Evolutionary conservation across 2,888 invertebrate genomes (phyloP).

Genomic region (Eristalis intricaria): DNA sequence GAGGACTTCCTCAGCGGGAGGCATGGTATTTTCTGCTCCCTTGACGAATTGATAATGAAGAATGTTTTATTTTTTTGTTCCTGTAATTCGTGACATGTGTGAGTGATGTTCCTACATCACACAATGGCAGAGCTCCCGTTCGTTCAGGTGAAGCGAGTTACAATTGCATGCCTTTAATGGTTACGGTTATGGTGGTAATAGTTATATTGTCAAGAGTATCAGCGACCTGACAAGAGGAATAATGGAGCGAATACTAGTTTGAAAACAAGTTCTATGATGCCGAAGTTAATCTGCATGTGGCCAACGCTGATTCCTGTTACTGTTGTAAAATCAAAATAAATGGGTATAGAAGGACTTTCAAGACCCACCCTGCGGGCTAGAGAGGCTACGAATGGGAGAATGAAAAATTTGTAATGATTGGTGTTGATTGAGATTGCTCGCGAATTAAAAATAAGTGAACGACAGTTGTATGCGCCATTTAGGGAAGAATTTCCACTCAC

Average conservation of each 20-base stretch:
- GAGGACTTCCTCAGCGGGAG: constrained; percentile 35
- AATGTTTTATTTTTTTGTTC: background rate
- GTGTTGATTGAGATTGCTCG: background rate
- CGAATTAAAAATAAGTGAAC: background rate
- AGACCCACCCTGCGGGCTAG: background rate
- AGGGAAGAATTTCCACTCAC: background rate
- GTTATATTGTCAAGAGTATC: constrained; percentile 31
- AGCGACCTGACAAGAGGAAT: constrained; percentile 16
- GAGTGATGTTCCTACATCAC: constrained; percentile 37
- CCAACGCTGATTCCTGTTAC: constrained; percentile 37
- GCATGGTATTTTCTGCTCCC: constrained; percentile 8
- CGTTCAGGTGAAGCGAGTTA: background rate
- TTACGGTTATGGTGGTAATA: constrained; percentile 36
- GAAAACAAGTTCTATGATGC: constrained; percentile 16
- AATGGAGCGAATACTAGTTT: constrained; percentile 18
- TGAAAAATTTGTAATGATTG: background rate
- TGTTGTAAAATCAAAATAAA: constrained; percentile 40
- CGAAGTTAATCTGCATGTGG: background rate
- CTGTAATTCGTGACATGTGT: constrained; percentile 55
- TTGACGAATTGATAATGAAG: constrained; percentile 43
- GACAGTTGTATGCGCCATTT: background rate
- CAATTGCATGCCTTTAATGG: constrained; percentile 16
- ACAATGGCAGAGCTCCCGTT: constrained; percentile 56
- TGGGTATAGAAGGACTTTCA: constrained; percentile 24
- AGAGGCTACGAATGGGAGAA: background rate